Conservation (phyloP, 2,113 vertebrate genomes). For the Brachyhypopomus gauderio region DNA sequence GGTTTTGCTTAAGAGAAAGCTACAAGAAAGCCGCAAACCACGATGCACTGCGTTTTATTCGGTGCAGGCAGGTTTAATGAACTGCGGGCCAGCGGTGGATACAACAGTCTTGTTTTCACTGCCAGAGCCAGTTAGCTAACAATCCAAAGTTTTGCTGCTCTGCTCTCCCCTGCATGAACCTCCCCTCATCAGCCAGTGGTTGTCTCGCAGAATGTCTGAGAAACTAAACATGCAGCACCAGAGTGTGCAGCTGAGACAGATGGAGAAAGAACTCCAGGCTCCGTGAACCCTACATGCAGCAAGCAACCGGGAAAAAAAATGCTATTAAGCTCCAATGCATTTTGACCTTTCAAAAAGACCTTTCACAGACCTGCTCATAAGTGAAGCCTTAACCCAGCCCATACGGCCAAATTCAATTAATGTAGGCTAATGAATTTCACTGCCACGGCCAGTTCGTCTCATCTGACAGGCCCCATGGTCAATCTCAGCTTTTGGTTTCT, state of each 20-base stretch:
- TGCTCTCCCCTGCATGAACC: not conserved
- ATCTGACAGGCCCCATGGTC: not conserved
- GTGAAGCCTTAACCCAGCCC: not conserved
- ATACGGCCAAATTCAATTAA: not conserved
- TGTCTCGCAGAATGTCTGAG: not conserved
- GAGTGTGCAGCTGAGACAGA: not conserved
- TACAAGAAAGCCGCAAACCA: not conserved
- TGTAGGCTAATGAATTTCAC: slow-evolving; percentile 2
- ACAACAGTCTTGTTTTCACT: not conserved
- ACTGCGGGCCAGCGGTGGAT: not conserved
- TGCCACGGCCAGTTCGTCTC: not conserved
- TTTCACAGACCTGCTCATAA: not conserved
- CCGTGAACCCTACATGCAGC: no score
- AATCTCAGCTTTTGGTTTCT: not conserved
- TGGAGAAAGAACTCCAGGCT: no score
- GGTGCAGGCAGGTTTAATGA: not conserved
- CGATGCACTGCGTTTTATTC: not conserved
- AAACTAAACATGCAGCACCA: not conserved
- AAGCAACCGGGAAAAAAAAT: no score
- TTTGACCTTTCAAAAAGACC: no score
- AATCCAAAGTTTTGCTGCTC: not conserved
- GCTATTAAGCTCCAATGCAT: no score
- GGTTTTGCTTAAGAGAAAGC: not conserved
- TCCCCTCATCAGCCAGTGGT: not conserved
- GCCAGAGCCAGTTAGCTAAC: not conserved